Base-by-base conservation (phyloP, 2,888 invertebrate genomes). In the Agriopis marginaria region DNA sequence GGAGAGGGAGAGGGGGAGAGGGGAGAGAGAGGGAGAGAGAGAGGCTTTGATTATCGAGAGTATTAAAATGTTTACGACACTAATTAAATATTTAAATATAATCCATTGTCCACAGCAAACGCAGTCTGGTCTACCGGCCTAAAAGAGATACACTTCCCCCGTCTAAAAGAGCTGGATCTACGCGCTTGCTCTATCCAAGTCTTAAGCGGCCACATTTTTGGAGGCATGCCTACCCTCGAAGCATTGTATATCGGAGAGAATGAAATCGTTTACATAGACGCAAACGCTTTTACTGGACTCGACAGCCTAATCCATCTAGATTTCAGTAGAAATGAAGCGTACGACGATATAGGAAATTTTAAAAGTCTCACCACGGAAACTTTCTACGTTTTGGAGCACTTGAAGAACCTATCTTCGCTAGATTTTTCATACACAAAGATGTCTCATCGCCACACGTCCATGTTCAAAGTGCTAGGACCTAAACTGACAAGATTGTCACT, bases 201-300 rank as follows among this genome's bases (percentile, higher is more conserved):
- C 0, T 67, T 96, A 0, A 85, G 86, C 3, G 78, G 83, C 12
- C 77, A 87, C 3, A 81, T 89, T 0, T 96, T 96, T 72, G 68
- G 59, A 11, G 91, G 92, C 59, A 86, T 96, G 84, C 84, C 85
- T 0, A 86, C 84, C 0, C 75, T 96, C 0, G 83, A 88, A 44
- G 88, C 91, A 0, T 82, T 96, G 0, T 95, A 95, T 68, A 80
- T 96, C 3, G 92, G 95, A 0, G 90, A 95, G 63, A 96, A 96
- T 71, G 86, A 87, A 54, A 91, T 96, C 2, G 72, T 86, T 14
- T 80, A 77, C 0, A 89, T 96, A 1, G 81, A 87, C 0, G 75
- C 84, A 0, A 80, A 88, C 3, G 88, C 93, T 0, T 96, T 96
- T 55, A 42, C 32, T 0, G 84, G 91, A 0, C 75, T 95, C 0